Conservation (phyloP, 2,113 vertebrate species). For the Daphoenositta chrysoptera region DNA sequence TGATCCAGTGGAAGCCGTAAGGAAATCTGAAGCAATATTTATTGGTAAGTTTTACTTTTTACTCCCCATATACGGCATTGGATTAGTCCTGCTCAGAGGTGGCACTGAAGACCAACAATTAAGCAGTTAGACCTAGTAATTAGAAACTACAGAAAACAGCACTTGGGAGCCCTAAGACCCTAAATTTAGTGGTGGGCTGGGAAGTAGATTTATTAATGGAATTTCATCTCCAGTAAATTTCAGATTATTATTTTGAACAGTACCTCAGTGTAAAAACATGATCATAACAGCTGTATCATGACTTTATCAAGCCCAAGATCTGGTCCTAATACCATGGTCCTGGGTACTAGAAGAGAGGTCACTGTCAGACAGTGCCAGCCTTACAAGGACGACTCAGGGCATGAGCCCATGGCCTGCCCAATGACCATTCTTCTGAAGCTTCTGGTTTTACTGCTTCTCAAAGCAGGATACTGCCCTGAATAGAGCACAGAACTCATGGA, state of each 20-base stretch:
- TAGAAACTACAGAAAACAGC: neutral
- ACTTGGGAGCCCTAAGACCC: neutral
- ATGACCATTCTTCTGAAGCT: neutral
- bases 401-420: neutral
- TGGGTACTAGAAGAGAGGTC: neutral
- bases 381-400: neutral
- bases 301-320: neutral
- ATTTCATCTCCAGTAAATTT: neutral
- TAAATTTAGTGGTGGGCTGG: neutral
- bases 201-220: neutral
- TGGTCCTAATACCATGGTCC: neutral
- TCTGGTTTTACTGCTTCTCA: neutral
- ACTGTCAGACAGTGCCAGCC: neutral
- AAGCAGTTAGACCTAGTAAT: neutral
- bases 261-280: neutral
- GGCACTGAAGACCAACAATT: neutral
- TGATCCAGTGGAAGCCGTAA: constrained; percentile 79
- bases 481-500: neutral
- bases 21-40: constrained; percentile 82
- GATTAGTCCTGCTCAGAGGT: neutral
- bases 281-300: neutral
- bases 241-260: neutral
- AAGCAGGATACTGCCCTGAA: neutral
- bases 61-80: neutral
- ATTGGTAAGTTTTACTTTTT: constrained; percentile 72